These are phyloP conservation scores for Scopus umbretta DNA, from an alignment of 2,113 vertebrate genomes.

Conservation along the genomic window DNA sequence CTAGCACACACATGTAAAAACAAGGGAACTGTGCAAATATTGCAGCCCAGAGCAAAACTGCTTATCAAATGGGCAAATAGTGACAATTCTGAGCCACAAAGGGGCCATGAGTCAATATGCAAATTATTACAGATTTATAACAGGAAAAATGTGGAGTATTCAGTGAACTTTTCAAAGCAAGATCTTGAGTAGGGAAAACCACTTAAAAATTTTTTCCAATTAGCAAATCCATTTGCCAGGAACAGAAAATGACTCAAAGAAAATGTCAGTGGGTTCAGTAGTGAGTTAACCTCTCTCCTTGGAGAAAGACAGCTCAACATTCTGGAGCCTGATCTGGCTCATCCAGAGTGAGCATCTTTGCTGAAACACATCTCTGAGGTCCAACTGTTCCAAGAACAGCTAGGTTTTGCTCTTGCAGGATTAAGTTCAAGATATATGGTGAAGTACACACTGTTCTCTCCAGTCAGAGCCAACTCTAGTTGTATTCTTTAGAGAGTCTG, in stretches of 20 bases:
- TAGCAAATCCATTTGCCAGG: not conserved
- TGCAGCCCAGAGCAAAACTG: not conserved
- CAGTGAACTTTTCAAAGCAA: slow-evolving; percentile 15
- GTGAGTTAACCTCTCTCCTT: not conserved
- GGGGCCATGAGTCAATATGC: not conserved
- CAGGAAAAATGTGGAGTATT: not conserved
- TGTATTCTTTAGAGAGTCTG: not conserved
- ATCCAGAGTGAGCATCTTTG: not conserved
- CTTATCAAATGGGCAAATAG: not conserved
- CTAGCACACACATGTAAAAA: not conserved
- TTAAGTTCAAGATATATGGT: not conserved
- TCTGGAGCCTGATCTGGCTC: not conserved
- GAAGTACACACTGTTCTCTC: not conserved
- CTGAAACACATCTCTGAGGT: not conserved
- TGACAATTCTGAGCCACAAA: not conserved
- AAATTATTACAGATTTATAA: not conserved
- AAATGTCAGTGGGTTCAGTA: not conserved
- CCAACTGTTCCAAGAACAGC: not conserved
- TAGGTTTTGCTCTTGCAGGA: not conserved
- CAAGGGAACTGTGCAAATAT: not conserved
- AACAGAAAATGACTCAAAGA: slow-evolving; percentile 24
- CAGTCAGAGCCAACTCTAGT: not conserved
- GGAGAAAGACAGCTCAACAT: not conserved
- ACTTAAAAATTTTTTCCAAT: not conserved
- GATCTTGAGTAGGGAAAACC: not conserved